Evolutionary conservation across 2,888 invertebrate species (phyloP).

Genomic region (Mactromeris polynyma): DNA sequence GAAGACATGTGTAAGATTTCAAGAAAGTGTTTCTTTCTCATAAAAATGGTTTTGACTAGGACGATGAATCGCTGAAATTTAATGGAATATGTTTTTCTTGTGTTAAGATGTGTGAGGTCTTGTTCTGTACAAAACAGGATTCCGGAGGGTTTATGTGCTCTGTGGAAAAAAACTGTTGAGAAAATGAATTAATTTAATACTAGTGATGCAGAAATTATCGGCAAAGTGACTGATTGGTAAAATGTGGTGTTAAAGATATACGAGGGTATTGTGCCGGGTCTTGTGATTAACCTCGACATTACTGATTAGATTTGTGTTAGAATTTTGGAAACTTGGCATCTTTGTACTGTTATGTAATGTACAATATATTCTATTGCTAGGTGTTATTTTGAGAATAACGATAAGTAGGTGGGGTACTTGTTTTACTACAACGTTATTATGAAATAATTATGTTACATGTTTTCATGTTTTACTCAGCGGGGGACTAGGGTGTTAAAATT

Average conservation of each 20-base stretch:
- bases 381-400: background rate
- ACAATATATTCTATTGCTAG: background rate
- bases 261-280: background rate
- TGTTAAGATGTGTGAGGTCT: conserved; percentile 46
- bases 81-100: conserved; percentile 20
- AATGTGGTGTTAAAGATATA: background rate
- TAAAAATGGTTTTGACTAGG: conserved; percentile 1
- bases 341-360: background rate
- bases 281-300: background rate
- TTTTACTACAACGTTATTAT: no score
- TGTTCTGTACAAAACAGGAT: background rate
- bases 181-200: conserved; percentile 16
- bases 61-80: background rate
- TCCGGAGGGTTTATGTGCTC: background rate
- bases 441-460: no score
- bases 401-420: background rate
- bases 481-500: no score
- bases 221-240: background rate
- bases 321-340: background rate
- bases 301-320: background rate
- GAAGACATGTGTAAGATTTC: conserved; percentile 34
- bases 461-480: no score
- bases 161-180: background rate
- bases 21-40: conserved; percentile 9
- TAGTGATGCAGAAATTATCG: background rate